Evolutionary conservation across 2,888 invertebrate genomes (phyloP).

Genomic region (Leptinotarsa juncta): DNA sequence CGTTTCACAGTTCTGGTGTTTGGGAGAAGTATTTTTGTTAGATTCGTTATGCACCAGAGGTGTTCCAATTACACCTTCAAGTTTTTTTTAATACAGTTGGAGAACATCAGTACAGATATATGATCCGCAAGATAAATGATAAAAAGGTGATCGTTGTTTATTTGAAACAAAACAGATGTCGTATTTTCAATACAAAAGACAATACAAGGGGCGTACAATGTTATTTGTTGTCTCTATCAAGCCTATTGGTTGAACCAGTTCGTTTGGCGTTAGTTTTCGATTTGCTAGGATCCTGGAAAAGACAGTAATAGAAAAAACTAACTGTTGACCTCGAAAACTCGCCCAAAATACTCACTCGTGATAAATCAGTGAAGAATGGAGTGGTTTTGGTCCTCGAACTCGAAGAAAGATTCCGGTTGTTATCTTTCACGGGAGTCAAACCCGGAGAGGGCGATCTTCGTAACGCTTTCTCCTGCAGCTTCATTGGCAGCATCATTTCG

Average conservation of each 20-base stretch:
- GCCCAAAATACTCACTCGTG: conserved; percentile 9
- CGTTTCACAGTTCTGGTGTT: too few relatives aligned
- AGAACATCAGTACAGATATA: background rate
- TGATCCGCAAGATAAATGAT: background rate
- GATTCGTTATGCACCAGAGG: too few relatives aligned
- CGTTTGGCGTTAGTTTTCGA: background rate
- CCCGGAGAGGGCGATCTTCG: conserved; percentile 28
- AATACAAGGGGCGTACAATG: background rate
- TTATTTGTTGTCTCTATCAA: conserved; percentile 22
- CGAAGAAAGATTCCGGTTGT: background rate
- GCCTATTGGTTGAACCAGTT: conserved; percentile 7
- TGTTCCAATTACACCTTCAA: too few relatives aligned
- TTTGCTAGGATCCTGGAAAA: conserved; percentile 4
- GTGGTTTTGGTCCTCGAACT: conserved; percentile 10
- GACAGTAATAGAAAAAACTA: too few relatives aligned
- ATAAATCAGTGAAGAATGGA: conserved; percentile 22
- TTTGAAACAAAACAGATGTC: background rate
- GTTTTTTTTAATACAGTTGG: too few relatives aligned
- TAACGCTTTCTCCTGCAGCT: conserved; percentile 30
- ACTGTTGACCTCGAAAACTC: too few relatives aligned
- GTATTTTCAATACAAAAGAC: conserved; percentile 3
- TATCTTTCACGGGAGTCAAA: conserved; percentile 42
- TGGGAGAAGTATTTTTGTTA: too few relatives aligned
- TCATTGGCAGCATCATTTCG: conserved; percentile 44
- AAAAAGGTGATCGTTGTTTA: background rate